Conservation (phyloP, 2,113 vertebrate genomes). For the Indicator maculatus region DNA sequence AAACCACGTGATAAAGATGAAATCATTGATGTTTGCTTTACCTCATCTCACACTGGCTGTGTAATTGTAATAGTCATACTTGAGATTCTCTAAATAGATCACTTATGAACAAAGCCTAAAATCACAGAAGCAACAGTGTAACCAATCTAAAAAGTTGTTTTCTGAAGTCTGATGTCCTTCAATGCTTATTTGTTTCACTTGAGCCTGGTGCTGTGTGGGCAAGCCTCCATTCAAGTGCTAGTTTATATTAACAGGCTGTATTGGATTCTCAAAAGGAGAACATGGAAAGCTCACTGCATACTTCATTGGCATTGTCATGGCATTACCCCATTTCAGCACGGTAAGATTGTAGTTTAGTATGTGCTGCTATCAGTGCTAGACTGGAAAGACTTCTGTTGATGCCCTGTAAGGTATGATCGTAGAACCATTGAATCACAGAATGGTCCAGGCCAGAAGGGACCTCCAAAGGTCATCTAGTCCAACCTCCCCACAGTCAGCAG, state of each 20-base stretch:
- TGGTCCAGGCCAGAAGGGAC: too few species aligned
- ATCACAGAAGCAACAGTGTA: neutral
- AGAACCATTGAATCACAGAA: neutral
- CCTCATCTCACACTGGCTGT: neutral
- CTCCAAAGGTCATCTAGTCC: too few species aligned
- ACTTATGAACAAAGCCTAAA: neutral
- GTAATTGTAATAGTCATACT: neutral
- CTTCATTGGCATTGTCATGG: neutral
- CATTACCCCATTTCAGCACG: rapidly evolving
- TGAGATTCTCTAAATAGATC: neutral
- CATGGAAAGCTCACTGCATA: neutral
- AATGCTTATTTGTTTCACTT: neutral
- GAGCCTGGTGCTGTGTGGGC: neutral
- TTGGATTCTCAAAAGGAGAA: neutral
- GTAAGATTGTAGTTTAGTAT: neutral
- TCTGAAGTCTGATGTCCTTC: neutral
- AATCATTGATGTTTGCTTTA: neutral
- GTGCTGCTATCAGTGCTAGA: neutral
- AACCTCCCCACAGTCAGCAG: too few species aligned
- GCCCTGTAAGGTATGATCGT: neutral
- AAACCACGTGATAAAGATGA: neutral
- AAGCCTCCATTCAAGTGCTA: neutral
- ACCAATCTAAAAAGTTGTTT: neutral
- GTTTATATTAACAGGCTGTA: neutral
- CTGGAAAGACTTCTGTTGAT: neutral